Conservation (phyloP, 2,113 vertebrate genomes). For the Semnornis frantzii region DNA sequence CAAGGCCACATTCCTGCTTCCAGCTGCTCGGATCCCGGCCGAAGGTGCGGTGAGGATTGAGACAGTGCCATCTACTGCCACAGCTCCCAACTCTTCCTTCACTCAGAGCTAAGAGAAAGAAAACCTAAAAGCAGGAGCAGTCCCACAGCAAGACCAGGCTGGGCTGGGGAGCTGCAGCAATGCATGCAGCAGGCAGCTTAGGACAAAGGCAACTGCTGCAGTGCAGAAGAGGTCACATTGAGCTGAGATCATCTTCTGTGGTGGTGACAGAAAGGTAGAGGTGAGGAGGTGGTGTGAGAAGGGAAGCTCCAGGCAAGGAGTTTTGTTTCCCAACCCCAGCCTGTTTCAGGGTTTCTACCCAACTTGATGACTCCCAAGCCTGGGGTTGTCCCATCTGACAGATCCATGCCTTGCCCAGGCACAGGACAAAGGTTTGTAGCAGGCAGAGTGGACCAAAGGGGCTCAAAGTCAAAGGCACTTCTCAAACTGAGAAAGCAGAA, state of each 20-base stretch:
- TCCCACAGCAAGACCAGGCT: not conserved
- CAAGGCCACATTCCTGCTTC: not conserved
- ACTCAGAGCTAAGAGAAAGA: not conserved
- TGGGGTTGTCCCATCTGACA: not conserved
- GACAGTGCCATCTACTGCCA: conserved; percentile 27
- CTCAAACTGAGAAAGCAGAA: not conserved
- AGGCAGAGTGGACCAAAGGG: not conserved
- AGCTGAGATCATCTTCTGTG: not conserved
- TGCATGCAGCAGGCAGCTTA: not conserved
- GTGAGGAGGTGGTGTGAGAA: not conserved
- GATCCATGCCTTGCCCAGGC: not conserved
- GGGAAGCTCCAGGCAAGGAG: not conserved
- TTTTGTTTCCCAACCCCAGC: not conserved
- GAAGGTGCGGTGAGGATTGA: not conserved
- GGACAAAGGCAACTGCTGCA: not conserved
- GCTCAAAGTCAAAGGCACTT: not conserved
- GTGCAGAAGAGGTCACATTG: accelerated
- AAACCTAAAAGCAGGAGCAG: not conserved
- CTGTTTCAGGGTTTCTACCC: not conserved
- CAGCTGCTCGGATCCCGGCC: not conserved
- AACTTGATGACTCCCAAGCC: not conserved
- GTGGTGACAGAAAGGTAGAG: not conserved
- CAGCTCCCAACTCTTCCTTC: not conserved
- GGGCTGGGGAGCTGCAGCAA: not conserved
- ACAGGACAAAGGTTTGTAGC: not conserved